A percentile compares a stretch with the other conserved stretches of the same genome.
phyloP scores from a whole-genome alignment of 2,797 vertebrate genomes.

The Poeciliopsis gracilis region DNA sequence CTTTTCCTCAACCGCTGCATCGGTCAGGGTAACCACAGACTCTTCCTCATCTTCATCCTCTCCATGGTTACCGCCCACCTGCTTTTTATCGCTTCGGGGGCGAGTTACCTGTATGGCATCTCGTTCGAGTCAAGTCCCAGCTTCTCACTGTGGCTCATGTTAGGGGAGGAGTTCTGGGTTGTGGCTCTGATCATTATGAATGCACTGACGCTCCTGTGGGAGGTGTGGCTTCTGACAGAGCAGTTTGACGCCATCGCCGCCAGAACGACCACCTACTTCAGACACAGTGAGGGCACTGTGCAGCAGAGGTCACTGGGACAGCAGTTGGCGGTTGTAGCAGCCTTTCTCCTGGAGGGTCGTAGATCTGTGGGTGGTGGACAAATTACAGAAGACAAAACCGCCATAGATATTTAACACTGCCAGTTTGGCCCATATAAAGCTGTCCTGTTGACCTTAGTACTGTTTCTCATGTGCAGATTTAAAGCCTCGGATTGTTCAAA shows the following conservation, averaged over 20 bases:
- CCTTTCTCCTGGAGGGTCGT: slow-evolving; percentile 78
- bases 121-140: slow-evolving; percentile 20
- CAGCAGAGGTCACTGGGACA: slow-evolving; percentile 61
- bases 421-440: slow-evolving; percentile 4
- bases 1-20: slow-evolving; percentile 85
- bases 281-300: slow-evolving; percentile 42
- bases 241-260: slow-evolving; percentile 79
- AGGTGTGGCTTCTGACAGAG: slow-evolving; percentile 79
- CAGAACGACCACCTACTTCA: slow-evolving; percentile 80
- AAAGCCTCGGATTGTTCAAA: background rate
- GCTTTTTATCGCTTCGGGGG: slow-evolving; percentile 72
- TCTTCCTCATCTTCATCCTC: slow-evolving; percentile 83
- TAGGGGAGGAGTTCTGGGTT: slow-evolving; percentile 80
- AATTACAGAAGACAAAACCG: slow-evolving; percentile 44
- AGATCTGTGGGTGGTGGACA: slow-evolving; percentile 38
- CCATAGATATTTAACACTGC: slow-evolving; percentile 73
- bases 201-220: slow-evolving; percentile 78
- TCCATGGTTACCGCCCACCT: slow-evolving; percentile 77
- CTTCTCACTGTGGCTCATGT: slow-evolving; percentile 55
- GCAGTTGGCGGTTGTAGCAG: slow-evolving; percentile 63
- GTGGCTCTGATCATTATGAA: slow-evolving; percentile 77
- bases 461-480: slow-evolving; percentile 5
- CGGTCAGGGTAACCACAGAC: slow-evolving; percentile 79
- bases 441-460: slow-evolving; percentile 8
- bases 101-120: slow-evolving; percentile 67